Evolutionary conservation across 2,113 vertebrate species (phyloP), one percentile per base, ranked within the genome.

Genomic region (Sinosuthora webbiana): DNA sequence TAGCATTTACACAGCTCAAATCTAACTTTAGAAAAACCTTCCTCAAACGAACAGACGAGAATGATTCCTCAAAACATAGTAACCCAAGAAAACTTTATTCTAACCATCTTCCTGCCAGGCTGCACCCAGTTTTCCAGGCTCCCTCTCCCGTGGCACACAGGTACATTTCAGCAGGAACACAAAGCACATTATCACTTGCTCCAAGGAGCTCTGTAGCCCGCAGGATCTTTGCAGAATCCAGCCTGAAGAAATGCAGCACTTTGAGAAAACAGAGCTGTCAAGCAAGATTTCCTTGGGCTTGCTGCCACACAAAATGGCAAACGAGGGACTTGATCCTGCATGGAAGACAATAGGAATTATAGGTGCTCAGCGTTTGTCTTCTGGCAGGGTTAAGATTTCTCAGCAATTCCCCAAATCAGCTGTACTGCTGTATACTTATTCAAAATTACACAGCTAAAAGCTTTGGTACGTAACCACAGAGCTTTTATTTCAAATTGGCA

Each of bases 221-320:
- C 85, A 90, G 92, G 94, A 88, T 87, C 74, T 84, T 78, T 68
- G 70, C 79, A 86, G 92, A 92, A 86, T 45, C 80, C 95, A 89
- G 90, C 91, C 91, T 0, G 14, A 83, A 90, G 95, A 95, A 91
- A 94, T 11, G 59, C 87, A 95, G 94, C 80, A 70, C 88, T 94
- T 75, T 44, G 86, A 89, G 92, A 95, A 86, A 92, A 83, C 80
- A 57, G 90, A 94, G 93, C 94, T 95, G 93, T 90, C 90, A 90
- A 90, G 86, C 92, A 41, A 94, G 93, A 95, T 95, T 87, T 97
- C 93, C 53, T 90, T 88, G 88, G 90, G 93, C 88, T 96, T 64
- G 74, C 69, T 93, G 94, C 95, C 95, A 95, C 87, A 62, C 81
- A 95, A 94, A 95, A 97, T 89, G 95, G 95, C 93, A 95, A 94